Evolutionary conservation across 92 coral and sea anemone genomes (phyloP).

Genomic region (Epizoanthus illoricatus): DNA sequence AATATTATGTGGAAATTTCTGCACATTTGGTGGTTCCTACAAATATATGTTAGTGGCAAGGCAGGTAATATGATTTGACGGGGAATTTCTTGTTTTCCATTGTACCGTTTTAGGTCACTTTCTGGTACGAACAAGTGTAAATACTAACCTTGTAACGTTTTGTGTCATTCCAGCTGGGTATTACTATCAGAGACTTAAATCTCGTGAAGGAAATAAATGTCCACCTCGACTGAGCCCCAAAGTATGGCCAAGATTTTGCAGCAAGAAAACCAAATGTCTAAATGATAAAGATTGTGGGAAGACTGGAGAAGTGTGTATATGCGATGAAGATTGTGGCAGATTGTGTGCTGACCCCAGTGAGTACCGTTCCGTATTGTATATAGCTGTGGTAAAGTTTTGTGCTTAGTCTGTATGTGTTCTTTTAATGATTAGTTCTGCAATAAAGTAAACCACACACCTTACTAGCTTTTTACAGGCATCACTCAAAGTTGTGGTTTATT

Average conservation of each 20-base stretch:
- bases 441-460: constrained; percentile 22
- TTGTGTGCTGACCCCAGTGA: constrained; percentile 88
- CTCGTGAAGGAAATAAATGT: constrained; percentile 84
- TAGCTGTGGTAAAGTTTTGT: background rate
- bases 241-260: constrained; percentile 56
- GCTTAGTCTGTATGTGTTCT: constrained; percentile 1
- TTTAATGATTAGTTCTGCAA: constrained; percentile 1
- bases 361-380: constrained; percentile 39
- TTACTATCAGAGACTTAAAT: constrained; percentile 72
- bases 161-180: constrained; percentile 51
- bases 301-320: constrained; percentile 72
- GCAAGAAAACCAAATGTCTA: constrained; percentile 50
- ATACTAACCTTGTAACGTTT: constrained; percentile 21
- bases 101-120: constrained; percentile 42
- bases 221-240: constrained; percentile 60
- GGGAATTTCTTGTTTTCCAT: constrained; percentile 70
- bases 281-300: constrained; percentile 75
- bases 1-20: constrained; percentile 78
- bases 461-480: background rate
- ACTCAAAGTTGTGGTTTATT: background rate
- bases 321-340: constrained; percentile 89
- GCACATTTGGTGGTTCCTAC: constrained; percentile 73
- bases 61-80: constrained; percentile 68
- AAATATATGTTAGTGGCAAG: constrained; percentile 66
- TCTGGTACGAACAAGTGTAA: constrained; percentile 11